Percentiles rank a stretch among this genome's conserved stretches.
phyloP scores from a whole-genome alignment of 2,888 invertebrate genomes.

The Volucella inflata region DNA sequence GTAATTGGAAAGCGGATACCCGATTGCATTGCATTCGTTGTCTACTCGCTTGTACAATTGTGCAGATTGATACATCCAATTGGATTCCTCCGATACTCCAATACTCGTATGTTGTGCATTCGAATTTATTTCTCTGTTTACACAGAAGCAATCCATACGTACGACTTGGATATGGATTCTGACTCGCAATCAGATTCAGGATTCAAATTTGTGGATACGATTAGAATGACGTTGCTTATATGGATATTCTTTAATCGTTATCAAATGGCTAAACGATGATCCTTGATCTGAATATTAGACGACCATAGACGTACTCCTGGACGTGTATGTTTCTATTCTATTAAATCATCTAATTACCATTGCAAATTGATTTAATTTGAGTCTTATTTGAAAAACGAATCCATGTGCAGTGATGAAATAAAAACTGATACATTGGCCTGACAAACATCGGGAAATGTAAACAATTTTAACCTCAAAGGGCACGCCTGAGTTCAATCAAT shows the following conservation, averaged over 20 bases:
- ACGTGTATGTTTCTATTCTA: neutral
- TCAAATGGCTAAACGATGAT: slow-evolving; percentile 54
- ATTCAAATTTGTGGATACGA: no score
- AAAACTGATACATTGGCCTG: neutral
- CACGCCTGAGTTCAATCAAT: neutral
- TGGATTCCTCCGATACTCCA: slow-evolving; percentile 49
- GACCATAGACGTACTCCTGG: neutral
- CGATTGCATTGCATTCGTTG: slow-evolving; percentile 66
- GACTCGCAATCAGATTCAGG: no score
- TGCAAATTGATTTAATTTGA: slow-evolving; percentile 47
- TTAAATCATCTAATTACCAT: slow-evolving; percentile 32
- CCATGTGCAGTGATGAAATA: slow-evolving; percentile 2
- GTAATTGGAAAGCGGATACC: slow-evolving; percentile 64
- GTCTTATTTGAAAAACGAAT: neutral
- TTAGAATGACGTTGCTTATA: slow-evolving; percentile 44
- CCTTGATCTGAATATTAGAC: slow-evolving; percentile 19
- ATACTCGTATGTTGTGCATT: neutral
- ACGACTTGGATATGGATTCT: slow-evolving; percentile 1
- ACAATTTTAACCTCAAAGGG: neutral
- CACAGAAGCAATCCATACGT: slow-evolving; percentile 3
- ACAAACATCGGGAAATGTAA: neutral
- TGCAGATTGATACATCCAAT: slow-evolving; percentile 68
- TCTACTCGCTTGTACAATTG: slow-evolving; percentile 32
- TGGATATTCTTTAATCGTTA: slow-evolving; percentile 58
- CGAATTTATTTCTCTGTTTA: slow-evolving; percentile 47